Percentiles rank a stretch among this genome's conserved stretches.
These are phyloP conservation scores for Macrocentrus cingulum DNA, from an alignment of 1,140 invertebrate species.

Conservation along the genomic window DNA sequence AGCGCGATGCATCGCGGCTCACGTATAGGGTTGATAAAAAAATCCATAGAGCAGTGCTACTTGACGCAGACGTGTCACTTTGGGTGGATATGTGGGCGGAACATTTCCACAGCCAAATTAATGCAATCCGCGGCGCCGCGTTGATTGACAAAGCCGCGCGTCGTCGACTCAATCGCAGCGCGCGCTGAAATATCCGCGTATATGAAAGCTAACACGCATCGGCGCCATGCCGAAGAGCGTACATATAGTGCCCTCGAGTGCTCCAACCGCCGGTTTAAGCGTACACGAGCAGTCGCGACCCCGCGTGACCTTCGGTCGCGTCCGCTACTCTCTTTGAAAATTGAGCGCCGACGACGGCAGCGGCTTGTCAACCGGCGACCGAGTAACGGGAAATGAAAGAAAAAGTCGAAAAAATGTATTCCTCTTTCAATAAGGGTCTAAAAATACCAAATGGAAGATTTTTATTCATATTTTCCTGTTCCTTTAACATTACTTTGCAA, in stretches of 20 bases:
- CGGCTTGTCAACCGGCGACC: too few species aligned
- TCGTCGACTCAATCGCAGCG: constrained; percentile 29
- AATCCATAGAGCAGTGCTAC: too few species aligned
- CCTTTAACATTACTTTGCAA: too few species aligned
- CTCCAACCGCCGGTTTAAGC: background rate
- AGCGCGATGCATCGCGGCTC: too few species aligned
- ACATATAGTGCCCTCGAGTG: constrained; percentile 26
- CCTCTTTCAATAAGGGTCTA: too few species aligned
- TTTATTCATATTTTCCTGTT: too few species aligned
- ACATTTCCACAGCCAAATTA: constrained; percentile 25
- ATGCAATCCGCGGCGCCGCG: constrained; percentile 29
- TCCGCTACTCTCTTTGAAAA: constrained; percentile 4
- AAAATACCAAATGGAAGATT: too few species aligned
- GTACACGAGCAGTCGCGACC: background rate
- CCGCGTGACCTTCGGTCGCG: background rate
- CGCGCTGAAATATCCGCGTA: constrained; percentile 18
- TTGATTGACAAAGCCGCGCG: constrained; percentile 36
- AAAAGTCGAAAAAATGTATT: too few species aligned
- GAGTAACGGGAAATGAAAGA: too few species aligned
- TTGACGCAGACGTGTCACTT: too few species aligned
- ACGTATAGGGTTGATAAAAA: too few species aligned
- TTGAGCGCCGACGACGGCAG: background rate
- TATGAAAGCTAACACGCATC: constrained; percentile 29
- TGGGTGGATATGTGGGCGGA: too few species aligned
- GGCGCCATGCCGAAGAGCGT: constrained; percentile 12